Base-by-base conservation (phyloP, 2,888 invertebrate species). In the Cephus nigrinus region DNA sequence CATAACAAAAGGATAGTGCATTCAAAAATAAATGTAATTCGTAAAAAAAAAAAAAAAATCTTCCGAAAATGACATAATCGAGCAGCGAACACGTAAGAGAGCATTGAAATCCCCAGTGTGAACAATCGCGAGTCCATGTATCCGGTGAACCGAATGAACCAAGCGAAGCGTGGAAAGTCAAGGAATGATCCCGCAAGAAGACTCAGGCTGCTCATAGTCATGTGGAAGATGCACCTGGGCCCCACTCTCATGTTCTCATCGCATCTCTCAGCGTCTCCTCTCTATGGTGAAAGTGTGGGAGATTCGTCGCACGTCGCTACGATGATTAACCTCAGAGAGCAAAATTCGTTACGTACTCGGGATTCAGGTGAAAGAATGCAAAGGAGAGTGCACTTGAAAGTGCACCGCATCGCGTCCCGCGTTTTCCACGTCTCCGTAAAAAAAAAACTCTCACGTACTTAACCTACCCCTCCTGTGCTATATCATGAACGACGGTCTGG, bases 261-360 rank as follows among this genome's bases (percentile, higher is more conserved):
- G 30, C 31, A 11, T 33, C 78, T 40, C 71, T 78, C 30, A 12
- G 23, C 40, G 23, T 23, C 40, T 55, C 1, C 23, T 55, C 55
- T 55, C 55, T 23, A 55, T 76, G 84, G 84, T 82, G 85, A 86
- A 87, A 85, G 85, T 84, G 81, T 84, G 83, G 81, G 86, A 87
- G 80, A 81, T 78, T 74, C 78, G 35, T 73, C 74, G 79, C 74
- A 80, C 23, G 55, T 55, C 73, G 75, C 69, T 75, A 79, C 75
- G 79, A 75, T 79, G 79, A 84, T 82, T 83, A 80, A 74, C 73
- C 55, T 23, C 55, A 23, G 9, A 55, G 23, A 55, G 9, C 23
- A 55, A 23, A 23, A 55, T 55, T 23, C 55, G 55, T 55, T 9
- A 55, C 55, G 55, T 23, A 55, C 55, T 55, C 55, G 9, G 55